phyloP scores from a whole-genome alignment of 2,888 invertebrate species.

The Nesidiocoris tenuis region DNA sequence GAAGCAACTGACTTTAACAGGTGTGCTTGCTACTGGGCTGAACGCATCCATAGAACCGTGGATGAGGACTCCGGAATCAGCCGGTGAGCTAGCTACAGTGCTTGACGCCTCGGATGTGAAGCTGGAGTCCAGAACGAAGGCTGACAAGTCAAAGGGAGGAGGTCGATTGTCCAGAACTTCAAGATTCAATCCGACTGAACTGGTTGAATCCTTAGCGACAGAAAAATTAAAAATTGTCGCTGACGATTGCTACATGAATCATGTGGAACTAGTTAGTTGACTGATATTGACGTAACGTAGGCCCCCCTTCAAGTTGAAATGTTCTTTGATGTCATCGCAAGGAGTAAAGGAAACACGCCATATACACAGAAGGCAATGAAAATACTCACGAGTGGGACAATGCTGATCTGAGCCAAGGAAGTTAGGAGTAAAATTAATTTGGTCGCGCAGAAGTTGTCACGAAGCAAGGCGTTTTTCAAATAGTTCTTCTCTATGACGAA shows the following conservation, averaged over 20 bases:
- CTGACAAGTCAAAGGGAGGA: slow-evolving; percentile 11
- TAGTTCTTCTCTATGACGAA: slow-evolving; percentile 45
- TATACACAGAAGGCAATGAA: too few relatives aligned
- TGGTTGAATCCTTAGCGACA: slow-evolving; percentile 27
- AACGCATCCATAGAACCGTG: slow-evolving; percentile 39
- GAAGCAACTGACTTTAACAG: slow-evolving; percentile 13
- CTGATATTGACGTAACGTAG: too few relatives aligned
- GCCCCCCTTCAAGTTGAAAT: too few relatives aligned
- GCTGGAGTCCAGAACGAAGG: not conserved
- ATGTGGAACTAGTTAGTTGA: too few relatives aligned
- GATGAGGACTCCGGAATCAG: slow-evolving; percentile 29
- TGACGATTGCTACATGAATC: too few relatives aligned
- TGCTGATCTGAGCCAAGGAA: slow-evolving; percentile 39
- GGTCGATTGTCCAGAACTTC: slow-evolving; percentile 30
- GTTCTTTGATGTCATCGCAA: too few relatives aligned
- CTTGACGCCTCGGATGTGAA: slow-evolving; percentile 8
- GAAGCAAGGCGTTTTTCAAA: slow-evolving; percentile 45
- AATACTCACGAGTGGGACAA: slow-evolving; percentile 44
- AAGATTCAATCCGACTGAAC: slow-evolving; percentile 25
- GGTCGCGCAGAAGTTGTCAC: slow-evolving; percentile 41
- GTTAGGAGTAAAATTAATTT: slow-evolving; percentile 44
- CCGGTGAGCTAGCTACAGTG: slow-evolving; percentile 29
- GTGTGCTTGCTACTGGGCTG: slow-evolving; percentile 22
- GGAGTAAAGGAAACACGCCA: too few relatives aligned
- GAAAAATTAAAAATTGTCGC: not conserved